Evolutionary conservation across 2,797 vertebrate species (phyloP).

Genomic region (Bothrops alternatus): DNA sequence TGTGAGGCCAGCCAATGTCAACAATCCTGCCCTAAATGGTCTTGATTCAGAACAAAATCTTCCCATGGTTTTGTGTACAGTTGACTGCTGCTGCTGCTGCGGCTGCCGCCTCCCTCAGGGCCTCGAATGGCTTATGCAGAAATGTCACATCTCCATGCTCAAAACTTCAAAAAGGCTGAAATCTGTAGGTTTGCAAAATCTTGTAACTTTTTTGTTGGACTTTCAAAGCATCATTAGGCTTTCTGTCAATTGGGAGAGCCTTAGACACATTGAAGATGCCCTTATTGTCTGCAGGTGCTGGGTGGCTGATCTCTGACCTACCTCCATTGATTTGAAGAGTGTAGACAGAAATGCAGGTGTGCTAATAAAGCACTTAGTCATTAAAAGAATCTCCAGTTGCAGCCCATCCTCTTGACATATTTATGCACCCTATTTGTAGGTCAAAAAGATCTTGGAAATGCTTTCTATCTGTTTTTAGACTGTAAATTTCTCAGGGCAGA

Average conservation of each 20-base stretch:
- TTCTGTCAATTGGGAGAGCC: neutral
- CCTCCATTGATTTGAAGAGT: neutral
- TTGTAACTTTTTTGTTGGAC: neutral
- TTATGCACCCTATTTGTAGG: neutral
- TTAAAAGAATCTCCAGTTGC: neutral
- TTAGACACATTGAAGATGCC: neutral
- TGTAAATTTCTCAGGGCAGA: neutral
- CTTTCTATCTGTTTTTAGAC: neutral
- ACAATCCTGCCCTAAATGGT: neutral
- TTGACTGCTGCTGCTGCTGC: neutral
- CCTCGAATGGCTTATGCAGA: neutral
- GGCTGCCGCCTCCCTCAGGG: neutral
- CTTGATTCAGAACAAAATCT: neutral
- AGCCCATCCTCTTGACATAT: neutral
- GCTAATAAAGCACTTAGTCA: neutral
- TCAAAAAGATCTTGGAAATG: neutral
- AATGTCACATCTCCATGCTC: neutral
- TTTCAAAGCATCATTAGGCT: neutral
- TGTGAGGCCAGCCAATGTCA: neutral
- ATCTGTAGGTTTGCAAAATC: neutral
- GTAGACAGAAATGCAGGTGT: neutral
- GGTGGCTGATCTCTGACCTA: neutral
- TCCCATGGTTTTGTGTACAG: neutral
- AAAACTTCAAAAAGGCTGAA: neutral
- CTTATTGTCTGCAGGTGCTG: neutral